Percentiles rank a stretch among this genome's conserved stretches.
phyloP scores from a whole-genome alignment of 2,113 vertebrate genomes.

The Myrmecobius fasciatus region DNA sequence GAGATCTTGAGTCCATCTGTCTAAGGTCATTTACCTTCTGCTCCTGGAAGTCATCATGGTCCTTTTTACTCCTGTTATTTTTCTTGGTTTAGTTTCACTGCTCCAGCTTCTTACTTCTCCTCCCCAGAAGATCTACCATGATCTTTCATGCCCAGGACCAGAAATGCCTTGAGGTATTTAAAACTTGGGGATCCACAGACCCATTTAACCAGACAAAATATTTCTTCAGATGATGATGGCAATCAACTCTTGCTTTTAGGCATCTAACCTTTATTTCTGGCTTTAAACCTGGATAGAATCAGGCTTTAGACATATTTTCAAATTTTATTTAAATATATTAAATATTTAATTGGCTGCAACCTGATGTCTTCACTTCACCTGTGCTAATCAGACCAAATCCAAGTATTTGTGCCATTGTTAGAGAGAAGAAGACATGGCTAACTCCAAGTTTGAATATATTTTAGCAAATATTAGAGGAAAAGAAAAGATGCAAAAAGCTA shows the following conservation, averaged over 20 bases:
- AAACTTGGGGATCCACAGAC: not conserved
- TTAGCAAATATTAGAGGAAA: not conserved
- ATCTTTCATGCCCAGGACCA: not conserved
- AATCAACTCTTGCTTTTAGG: not conserved
- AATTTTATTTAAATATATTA: not conserved
- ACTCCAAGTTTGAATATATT: not conserved
- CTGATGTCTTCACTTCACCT: constrained; percentile 23
- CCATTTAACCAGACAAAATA: constrained; percentile 16
- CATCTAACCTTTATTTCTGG: not conserved
- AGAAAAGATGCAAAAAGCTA: constrained; percentile 4
- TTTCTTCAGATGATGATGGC: not conserved
- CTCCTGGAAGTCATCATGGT: not conserved
- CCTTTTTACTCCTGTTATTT: not conserved
- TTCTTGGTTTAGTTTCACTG: constrained; percentile 14
- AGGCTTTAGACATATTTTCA: constrained; percentile 22
- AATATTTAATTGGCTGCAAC: constrained; percentile 45
- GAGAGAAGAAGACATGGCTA: not conserved
- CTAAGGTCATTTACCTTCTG: not conserved
- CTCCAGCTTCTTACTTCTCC: not conserved
- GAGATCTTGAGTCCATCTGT: not conserved
- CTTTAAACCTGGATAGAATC: not conserved
- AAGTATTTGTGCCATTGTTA: not conserved
- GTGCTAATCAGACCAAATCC: not conserved
- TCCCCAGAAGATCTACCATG: constrained; percentile 20
- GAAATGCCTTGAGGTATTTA: not conserved